Base-by-base conservation (phyloP, 2,113 vertebrate species). In the Eidolon helvum region DNA sequence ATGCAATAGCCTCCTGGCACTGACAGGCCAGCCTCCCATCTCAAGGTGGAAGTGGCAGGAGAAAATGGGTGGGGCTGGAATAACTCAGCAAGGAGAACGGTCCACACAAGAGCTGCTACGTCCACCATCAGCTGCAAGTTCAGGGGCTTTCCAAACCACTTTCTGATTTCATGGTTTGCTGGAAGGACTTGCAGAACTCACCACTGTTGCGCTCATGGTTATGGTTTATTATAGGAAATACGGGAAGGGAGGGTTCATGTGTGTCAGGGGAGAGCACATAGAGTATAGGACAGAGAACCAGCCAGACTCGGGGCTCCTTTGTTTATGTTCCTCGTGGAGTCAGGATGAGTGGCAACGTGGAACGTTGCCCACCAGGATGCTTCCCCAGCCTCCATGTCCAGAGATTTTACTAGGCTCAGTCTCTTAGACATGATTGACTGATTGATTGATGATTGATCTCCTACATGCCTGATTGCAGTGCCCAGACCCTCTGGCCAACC, bases 91-190 rank as follows among this genome's bases (percentile, higher is more conserved):
- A n/a, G 59, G 35, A 10, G 43, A 30, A 11, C 0, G 1, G 26
- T 28, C 22, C 57, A 26, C 26, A 24, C 10, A 12, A 16, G 28
- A 48, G 7, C 79, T 59, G 24, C 53, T 28, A 19, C 0, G 0
- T 12, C 30, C 69, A 35, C 18, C 26, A 0, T 38, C 12, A 71
- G 30, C 40, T 4, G 0, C 61, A 16, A 28, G 55, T 18, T 22
- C 30, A 7, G 14, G 55, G 53, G 22, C n/a, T 35, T 71, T 43
- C 35, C 38, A 14, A 22, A 30, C 53, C 19, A 48, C 40, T n/a
- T 4, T 50, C 5, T 0, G 4, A n/a, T 19, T 69, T 50, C 1
- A 1, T 19, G 43, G 10, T 33, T 57, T 78, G n/a, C 40, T 2
- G n/a, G 63, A 57, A 35, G 79, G 6, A 24, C 8, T 69, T 2